Evolutionary conservation across 1,140 invertebrate species (phyloP).

Genomic region (Drosophila repleta): DNA sequence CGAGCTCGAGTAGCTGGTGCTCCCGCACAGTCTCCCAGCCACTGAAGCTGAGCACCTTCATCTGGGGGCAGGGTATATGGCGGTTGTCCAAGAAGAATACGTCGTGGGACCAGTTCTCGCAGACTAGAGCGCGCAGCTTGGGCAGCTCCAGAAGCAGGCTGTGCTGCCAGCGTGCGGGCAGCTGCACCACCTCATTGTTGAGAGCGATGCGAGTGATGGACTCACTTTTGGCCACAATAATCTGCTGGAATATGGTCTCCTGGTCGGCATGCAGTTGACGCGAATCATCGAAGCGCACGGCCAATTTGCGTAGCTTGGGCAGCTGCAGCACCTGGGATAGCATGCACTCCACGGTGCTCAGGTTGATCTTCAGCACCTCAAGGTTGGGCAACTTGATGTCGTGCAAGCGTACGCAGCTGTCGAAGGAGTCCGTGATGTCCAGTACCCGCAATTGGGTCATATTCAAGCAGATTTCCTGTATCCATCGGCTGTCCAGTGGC

Average conservation of each 20-base stretch:
- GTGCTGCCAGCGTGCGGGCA: conserved; percentile 61
- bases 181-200: conserved; percentile 70
- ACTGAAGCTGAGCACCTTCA: conserved; percentile 66
- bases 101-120: conserved; percentile 69
- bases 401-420: conserved; percentile 49
- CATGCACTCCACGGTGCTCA: conserved; percentile 61
- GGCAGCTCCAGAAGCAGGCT: conserved; percentile 61
- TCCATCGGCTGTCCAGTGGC: conserved; percentile 57
- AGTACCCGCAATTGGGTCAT: conserved; percentile 53
- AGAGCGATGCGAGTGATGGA: conserved; percentile 60
- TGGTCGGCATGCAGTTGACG: conserved; percentile 60
- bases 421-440: conserved; percentile 68
- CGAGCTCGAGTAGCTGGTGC: conserved; percentile 51
- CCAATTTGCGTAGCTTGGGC: conserved; percentile 60
- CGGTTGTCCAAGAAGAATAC: conserved; percentile 63
- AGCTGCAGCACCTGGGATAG: conserved; percentile 57
- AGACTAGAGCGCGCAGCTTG: conserved; percentile 55
- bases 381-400: conserved; percentile 67
- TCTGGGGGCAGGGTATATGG: conserved; percentile 64
- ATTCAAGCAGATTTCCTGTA: conserved; percentile 63
- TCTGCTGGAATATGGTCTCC: conserved; percentile 74
- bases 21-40: conserved; percentile 67
- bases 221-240: conserved; percentile 67
- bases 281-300: conserved; percentile 60
- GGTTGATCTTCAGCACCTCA: conserved; percentile 68